Evolutionary conservation across 2,113 vertebrate genomes (phyloP), one percentile per base, ranked within the genome.

Genomic region (Tenebrosternarchus preto): DNA sequence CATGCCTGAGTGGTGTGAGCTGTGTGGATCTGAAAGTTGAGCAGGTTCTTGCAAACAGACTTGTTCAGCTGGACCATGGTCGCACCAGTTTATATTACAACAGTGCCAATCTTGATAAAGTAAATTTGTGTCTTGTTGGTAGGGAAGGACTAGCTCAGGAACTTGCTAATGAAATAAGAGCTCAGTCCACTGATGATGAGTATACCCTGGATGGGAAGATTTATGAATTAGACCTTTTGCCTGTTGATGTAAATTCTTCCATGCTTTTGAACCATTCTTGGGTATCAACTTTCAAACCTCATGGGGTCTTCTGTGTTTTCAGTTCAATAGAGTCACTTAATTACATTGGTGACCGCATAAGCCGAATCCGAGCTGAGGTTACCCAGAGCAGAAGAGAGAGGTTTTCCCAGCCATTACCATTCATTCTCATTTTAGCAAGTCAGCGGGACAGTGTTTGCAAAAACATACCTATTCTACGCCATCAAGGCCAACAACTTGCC

Each of bases 121-220:
- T 99, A 68, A 99, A 98, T 87, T 92, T 99, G 88, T 98, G 98
- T 87, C 96, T 99, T 88, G 92, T 99, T 86, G 96, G 97, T 39
- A 96, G 95, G 90, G 97, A 99, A 88, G 96, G 96, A 66, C 95
- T 99, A 77, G 93, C 97, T 11, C 98, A 99, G 86, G 98, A 99
- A 84, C 86, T 99, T 74, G 95, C 96, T 87, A 99, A 99, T 90
- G 97, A 99, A 85, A 98, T 99, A 91, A 90, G 95, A 86, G 97
- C 96, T 64, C 97, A 99, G 73, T 99, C 97, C 57, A 98, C 97
- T 70, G 98, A 99, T 77, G 96, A 98, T 64, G 98, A 99, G 83
- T 99, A 98, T 93, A 95, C 97, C 36, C 95, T 99, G 86, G 98
- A 99, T 87, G 97, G 98, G 72, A 98, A 97, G 91, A 98, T 99